Evolutionary conservation across 2,888 invertebrate species (phyloP), one percentile per base, ranked within the genome.

Genomic region (Aleiodes leptofemur): DNA sequence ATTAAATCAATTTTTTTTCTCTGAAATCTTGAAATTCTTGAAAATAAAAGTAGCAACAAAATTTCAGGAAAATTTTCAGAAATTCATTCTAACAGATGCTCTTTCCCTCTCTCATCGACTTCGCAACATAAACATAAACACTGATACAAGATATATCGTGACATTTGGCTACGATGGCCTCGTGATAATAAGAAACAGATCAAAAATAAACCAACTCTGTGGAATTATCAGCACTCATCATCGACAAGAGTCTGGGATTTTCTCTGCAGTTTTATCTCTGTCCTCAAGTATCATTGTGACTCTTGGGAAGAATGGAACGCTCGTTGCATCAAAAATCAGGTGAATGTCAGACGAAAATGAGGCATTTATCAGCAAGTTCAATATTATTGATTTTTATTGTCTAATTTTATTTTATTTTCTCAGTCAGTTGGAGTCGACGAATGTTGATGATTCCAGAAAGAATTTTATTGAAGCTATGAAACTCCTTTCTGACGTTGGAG

Each of bases 81-180:
- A 74, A 1, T 48, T 83, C 0, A n/a, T n/a, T 1, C 69, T 86
- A 6, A 56, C 31, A 0, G 78, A 83, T 2, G 80, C 76, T 4
- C 38, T 84, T 0, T 69, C 72, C 4, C 78, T 89, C 0, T 87
- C 88, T 1, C 91, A 92, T 80, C 89, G 88, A 78, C 82, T 91
- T 75, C 84, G 88, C 72, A 84, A 87, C 59, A 88, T 90, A 50
- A 51, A 78, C n/a, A 77, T 90, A 6, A 77, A 78, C 13, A 76
- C 86, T 3, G 83, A 83, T 56, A 78, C 83, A 56, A 70, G 82
- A 56, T 82, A 85, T 68, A 74, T 88, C 1, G 43, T 91, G 1
- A 90, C 90, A 3, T 90, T 85, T 80, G 89, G 90, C 23, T 89
- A 86, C 76, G 91, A 91, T 80, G 91, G 92, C 3, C 84, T 90